Evolutionary conservation across 2,888 invertebrate genomes (phyloP).

Genomic region (Pardosa pseudoannulata): DNA sequence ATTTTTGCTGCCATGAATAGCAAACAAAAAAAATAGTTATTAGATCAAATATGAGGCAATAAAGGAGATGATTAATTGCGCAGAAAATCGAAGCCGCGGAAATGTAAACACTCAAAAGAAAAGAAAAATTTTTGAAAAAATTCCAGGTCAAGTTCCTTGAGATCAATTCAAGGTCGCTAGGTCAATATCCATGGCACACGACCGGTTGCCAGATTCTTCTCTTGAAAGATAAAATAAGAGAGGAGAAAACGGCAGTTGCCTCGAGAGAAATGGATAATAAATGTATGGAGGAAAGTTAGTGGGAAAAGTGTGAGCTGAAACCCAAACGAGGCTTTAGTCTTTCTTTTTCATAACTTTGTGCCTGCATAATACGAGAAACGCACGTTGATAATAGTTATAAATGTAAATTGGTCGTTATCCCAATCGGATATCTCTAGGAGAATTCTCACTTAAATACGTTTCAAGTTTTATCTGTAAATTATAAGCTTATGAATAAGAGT

Average conservation of each 20-base stretch:
- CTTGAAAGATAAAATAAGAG: background rate
- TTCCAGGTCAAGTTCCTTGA: constrained; percentile 40
- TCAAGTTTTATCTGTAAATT: no score
- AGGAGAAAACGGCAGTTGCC: background rate
- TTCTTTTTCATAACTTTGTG: no score
- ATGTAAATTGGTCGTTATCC: no score
- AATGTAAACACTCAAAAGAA: background rate
- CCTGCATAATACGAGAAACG: no score
- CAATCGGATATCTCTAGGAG: no score
- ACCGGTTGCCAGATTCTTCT: constrained; percentile 53
- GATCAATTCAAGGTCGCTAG: constrained; percentile 53
- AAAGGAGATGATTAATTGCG: background rate
- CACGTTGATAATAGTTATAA: no score
- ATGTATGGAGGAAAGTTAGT: background rate
- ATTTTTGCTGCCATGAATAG: background rate
- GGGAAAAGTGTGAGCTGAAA: no score
- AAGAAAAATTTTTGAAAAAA: background rate
- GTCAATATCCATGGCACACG: constrained; percentile 49
- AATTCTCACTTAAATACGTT: no score
- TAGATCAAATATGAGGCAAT: background rate
- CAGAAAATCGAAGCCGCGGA: background rate
- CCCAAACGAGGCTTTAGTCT: no score
- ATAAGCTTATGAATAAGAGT: no score
- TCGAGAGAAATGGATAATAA: background rate
- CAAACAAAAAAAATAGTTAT: background rate